Evolutionary conservation across 2,888 invertebrate genomes (phyloP).

Genomic region (Pollenia angustigena): DNA sequence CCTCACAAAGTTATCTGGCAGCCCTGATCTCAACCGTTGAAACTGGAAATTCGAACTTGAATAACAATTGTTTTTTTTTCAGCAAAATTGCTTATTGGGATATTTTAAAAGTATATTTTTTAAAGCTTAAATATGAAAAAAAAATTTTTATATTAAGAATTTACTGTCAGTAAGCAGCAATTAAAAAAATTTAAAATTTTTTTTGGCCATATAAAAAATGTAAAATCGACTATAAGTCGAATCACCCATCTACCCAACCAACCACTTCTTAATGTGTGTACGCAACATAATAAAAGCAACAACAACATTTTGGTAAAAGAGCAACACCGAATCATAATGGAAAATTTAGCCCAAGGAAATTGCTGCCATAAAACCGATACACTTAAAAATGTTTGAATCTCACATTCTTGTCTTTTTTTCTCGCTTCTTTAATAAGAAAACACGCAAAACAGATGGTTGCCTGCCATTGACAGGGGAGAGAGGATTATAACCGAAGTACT

Average conservation of each 20-base stretch:
- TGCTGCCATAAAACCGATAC: constrained; percentile 11
- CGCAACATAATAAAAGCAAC: constrained; percentile 1
- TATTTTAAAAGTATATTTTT: no score
- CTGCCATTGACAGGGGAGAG: background rate
- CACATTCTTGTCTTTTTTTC: background rate
- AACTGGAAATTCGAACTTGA: no score
- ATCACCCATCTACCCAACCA: background rate
- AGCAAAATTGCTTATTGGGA: no score
- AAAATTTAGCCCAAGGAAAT: constrained; percentile 44
- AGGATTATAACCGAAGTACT: background rate
- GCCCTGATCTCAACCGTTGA: no score
- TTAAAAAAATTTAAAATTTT: constrained; percentile 42
- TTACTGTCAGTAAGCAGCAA: constrained; percentile 52
- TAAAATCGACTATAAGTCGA: constrained; percentile 55
- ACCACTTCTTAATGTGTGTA: constrained; percentile 31
- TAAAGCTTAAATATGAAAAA: no score
- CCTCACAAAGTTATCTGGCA: no score
- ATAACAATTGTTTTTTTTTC: no score
- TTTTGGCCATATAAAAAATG: constrained; percentile 30
- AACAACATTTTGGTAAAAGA: constrained; percentile 11
- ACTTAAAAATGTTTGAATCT: constrained; percentile 2
- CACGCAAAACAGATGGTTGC: constrained; percentile 30
- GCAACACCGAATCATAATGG: constrained; percentile 42
- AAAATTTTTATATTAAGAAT: background rate
- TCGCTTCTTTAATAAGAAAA: constrained; percentile 32